phyloP scores from a whole-genome alignment of 2,113 vertebrate species.

The Xiphias gladius region DNA sequence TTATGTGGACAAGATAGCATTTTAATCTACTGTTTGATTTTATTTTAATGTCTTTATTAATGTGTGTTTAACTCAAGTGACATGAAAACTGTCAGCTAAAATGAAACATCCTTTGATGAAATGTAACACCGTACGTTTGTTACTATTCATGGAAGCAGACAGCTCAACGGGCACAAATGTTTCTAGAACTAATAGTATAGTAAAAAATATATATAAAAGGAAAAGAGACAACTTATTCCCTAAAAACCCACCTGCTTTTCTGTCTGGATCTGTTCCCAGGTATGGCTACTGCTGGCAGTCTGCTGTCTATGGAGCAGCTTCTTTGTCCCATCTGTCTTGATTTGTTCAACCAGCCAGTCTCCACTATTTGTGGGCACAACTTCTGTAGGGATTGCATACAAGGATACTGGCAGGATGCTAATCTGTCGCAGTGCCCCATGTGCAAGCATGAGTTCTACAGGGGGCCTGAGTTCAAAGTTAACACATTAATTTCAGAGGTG shows the following conservation, averaged over 20 bases:
- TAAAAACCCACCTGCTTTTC: slow-evolving; percentile 62
- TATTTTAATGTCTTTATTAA: not conserved
- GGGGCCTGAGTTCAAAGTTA: slow-evolving; percentile 75
- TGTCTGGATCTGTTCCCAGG: slow-evolving; percentile 68
- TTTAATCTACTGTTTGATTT: slow-evolving; percentile 18
- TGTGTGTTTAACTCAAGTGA: slow-evolving; percentile 9
- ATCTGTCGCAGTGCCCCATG: slow-evolving; percentile 69
- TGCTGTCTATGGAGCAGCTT: slow-evolving; percentile 72
- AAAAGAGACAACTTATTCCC: slow-evolving; percentile 19
- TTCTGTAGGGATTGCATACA: slow-evolving; percentile 79
- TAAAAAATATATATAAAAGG: slow-evolving; percentile 12
- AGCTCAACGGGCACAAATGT: slow-evolving; percentile 48
- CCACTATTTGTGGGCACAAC: slow-evolving; percentile 80
- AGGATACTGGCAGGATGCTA: slow-evolving; percentile 62
- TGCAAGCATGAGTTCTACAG: slow-evolving; percentile 73
- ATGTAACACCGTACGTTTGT: slow-evolving; percentile 59
- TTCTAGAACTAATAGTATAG: slow-evolving; percentile 18
- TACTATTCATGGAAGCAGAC: slow-evolving; percentile 56
- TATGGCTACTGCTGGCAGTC: slow-evolving; percentile 66
- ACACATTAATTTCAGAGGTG: slow-evolving; percentile 74
- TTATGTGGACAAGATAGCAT: not conserved
- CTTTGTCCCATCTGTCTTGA: slow-evolving; percentile 83
- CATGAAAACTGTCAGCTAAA: slow-evolving; percentile 18
- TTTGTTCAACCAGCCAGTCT: slow-evolving; percentile 74
- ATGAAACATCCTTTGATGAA: slow-evolving; percentile 48